Evolutionary conservation across 2,888 invertebrate species (phyloP).

Genomic region (Chalcis sispes): DNA sequence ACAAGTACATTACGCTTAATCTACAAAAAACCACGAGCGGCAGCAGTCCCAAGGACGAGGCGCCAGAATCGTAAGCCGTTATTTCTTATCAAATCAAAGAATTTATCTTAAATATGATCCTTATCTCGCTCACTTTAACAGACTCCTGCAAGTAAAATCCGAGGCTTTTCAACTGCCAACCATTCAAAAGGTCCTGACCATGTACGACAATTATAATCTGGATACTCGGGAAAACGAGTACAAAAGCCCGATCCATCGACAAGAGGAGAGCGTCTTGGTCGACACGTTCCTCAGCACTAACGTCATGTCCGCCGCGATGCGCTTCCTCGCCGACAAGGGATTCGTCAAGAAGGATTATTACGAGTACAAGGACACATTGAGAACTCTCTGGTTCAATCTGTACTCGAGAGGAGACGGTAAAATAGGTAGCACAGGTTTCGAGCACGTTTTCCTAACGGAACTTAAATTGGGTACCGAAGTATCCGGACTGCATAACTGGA

Average conservation of each 20-base stretch:
- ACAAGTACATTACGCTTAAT: constrained; percentile 83
- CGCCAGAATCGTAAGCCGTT: constrained; percentile 84
- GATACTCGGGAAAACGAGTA: constrained; percentile 86
- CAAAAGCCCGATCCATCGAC: constrained; percentile 80
- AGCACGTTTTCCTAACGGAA: constrained; percentile 94
- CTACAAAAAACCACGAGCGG: constrained; percentile 86
- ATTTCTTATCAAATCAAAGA: too few species aligned
- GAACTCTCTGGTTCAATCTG: constrained; percentile 87
- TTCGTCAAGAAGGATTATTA: constrained; percentile 70
- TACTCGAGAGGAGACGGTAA: constrained; percentile 87
- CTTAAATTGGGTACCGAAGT: constrained; percentile 84
- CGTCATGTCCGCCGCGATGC: constrained; percentile 77
- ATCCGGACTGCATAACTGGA: constrained; percentile 93
- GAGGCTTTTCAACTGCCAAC: constrained; percentile 84
- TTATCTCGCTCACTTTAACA: too few species aligned
- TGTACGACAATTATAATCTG: constrained; percentile 92
- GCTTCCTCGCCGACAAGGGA: constrained; percentile 77
- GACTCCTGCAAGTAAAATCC: constrained; percentile 82
- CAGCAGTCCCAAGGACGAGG: constrained; percentile 83
- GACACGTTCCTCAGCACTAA: constrained; percentile 77
- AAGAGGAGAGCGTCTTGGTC: constrained; percentile 70
- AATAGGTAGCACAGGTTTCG: constrained; percentile 93
- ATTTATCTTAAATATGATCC: too few species aligned
- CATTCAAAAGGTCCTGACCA: constrained; percentile 81
- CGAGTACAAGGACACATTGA: constrained; percentile 84